A percentile compares a stretch with the other conserved stretches of the same genome.
Conservation (phyloP, 2,797 vertebrate genomes). For the Pipistrellus pipistrellus region DNA sequence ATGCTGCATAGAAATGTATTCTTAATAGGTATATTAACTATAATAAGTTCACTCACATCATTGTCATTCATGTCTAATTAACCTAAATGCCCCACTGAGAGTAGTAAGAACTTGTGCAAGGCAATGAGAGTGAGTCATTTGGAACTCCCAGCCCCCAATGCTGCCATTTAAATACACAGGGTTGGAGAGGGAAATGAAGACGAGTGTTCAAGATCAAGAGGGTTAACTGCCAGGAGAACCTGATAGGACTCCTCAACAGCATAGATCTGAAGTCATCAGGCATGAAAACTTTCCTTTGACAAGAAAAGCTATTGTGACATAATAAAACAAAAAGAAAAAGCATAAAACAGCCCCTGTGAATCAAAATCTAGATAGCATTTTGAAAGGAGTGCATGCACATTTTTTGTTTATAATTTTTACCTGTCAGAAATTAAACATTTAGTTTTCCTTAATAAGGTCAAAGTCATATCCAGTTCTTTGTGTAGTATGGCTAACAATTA, state of each 20-base stretch:
- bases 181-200: conserved; percentile 55
- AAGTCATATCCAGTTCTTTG: background rate
- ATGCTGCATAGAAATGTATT: conserved; percentile 78
- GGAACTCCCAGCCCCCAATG: background rate
- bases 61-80: conserved; percentile 83
- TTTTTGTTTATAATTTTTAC: conserved; percentile 38
- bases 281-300: background rate
- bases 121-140: conserved; percentile 56
- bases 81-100: conserved; percentile 76
- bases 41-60: conserved; percentile 79
- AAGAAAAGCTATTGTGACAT: conserved; percentile 40
- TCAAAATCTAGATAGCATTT: conserved; percentile 14
- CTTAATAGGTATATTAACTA: conserved; percentile 79
- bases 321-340: conserved; percentile 27
- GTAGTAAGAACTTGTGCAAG: conserved; percentile 68
- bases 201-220: conserved; percentile 62
- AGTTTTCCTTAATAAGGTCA: background rate
- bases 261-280: background rate
- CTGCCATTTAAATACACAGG: conserved; percentile 14
- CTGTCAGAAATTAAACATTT: conserved; percentile 40
- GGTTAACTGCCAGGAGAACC: background rate
- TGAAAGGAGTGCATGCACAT: conserved; percentile 9
- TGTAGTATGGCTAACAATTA: background rate
- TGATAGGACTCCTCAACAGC: background rate
- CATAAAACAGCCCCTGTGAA: background rate